Conservation (phyloP, 1,140 invertebrate genomes). For the Cydia amplana region DNA sequence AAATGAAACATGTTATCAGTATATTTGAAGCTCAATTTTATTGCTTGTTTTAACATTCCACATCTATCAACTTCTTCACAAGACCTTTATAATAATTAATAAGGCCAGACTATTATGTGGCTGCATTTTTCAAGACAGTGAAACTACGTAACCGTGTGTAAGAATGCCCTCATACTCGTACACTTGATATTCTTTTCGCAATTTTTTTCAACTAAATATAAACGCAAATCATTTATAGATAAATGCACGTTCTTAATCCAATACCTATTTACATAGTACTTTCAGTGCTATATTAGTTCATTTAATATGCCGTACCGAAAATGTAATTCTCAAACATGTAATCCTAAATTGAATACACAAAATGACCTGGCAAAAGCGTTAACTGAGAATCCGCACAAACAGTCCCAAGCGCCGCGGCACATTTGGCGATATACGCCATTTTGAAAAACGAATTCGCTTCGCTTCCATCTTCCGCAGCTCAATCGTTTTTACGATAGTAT, state of each 20-base stretch:
- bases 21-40: too few relatives aligned
- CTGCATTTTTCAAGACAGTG: too few relatives aligned
- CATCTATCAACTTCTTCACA: too few relatives aligned
- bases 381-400: background rate
- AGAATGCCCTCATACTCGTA: too few relatives aligned
- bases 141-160: too few relatives aligned
- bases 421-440: background rate
- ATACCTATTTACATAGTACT: background rate
- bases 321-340: background rate
- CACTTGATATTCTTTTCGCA: too few relatives aligned
- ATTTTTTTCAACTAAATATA: too few relatives aligned
- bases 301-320: background rate
- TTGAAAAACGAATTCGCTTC: background rate
- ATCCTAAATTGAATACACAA: constrained; percentile 1
- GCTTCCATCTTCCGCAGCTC: background rate
- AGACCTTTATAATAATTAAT: too few relatives aligned
- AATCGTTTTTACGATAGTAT: constrained; percentile 20
- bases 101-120: too few relatives aligned
- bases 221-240: too few relatives aligned
- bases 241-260: background rate
- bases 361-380: background rate
- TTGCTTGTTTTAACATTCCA: too few relatives aligned
- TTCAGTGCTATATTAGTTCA: background rate
- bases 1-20: too few relatives aligned
- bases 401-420: background rate